Percentiles rank a stretch among this genome's conserved stretches.
Conservation (phyloP, 2,113 vertebrate species). For the Menura novaehollandiae region DNA sequence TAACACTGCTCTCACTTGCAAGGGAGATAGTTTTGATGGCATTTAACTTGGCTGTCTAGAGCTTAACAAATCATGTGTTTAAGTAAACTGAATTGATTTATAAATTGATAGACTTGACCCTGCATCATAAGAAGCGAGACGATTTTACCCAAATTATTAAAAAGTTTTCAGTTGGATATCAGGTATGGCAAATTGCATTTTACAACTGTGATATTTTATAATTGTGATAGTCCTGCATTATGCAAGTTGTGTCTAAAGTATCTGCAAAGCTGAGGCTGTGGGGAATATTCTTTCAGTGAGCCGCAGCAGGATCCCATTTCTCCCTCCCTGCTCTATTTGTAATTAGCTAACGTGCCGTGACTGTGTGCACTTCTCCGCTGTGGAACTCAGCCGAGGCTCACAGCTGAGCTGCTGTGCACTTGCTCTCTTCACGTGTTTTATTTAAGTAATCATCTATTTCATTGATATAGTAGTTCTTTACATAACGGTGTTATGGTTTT, state of each 20-base stretch:
- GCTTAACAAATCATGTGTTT: conserved; percentile 39
- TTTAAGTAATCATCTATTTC: neutral
- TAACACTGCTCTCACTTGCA: neutral
- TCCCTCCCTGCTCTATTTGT: conserved; percentile 16
- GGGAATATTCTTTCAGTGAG: neutral
- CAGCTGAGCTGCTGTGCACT: neutral
- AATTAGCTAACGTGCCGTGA: neutral
- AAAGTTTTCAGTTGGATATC: neutral
- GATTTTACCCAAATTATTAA: conserved; percentile 3
- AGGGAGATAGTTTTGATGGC: neutral
- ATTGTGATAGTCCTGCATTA: neutral
- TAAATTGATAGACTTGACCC: conserved; percentile 10
- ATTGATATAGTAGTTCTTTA: neutral
- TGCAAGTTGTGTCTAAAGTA: neutral
- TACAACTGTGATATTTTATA: neutral
- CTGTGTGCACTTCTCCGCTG: neutral
- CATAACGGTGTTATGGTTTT: accelerated
- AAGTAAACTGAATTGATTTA: conserved; percentile 39
- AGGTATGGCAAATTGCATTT: neutral
- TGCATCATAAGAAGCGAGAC: neutral
- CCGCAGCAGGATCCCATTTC: neutral
- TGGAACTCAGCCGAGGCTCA: neutral
- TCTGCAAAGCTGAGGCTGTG: neutral
- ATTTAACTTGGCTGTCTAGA: neutral
- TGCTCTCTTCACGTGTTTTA: neutral